Percentiles rank a stretch among this genome's conserved stretches.
Conservation (phyloP, 2,888 invertebrate species). For the Phalera bucephala region DNA sequence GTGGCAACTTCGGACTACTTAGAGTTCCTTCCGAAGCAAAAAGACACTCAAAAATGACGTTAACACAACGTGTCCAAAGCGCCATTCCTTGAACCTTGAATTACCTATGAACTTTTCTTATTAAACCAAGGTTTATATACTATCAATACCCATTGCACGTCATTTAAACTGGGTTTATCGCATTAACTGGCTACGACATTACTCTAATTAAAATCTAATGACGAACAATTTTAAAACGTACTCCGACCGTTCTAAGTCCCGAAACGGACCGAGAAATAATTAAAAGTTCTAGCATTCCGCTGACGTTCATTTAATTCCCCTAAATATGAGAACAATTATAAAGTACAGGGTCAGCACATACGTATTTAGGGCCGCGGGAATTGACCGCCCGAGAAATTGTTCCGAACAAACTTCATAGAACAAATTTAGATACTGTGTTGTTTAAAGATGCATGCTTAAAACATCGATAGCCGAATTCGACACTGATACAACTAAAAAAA, state of each 20-base stretch:
- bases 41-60: no score
- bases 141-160: no score
- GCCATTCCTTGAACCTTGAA: no score
- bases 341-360: conserved; percentile 46
- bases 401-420: background rate
- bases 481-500: no score
- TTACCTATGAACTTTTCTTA: no score
- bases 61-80: no score
- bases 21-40: no score
- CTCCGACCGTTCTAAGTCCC: conserved; percentile 22
- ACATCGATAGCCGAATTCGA: no score
- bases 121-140: no score
- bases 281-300: conserved; percentile 45
- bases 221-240: conserved; percentile 30
- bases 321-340: conserved; percentile 43
- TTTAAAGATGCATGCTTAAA: no score
- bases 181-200: background rate
- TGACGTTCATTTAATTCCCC: conserved; percentile 48
- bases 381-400: background rate
- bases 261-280: conserved; percentile 40
- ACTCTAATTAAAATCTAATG: conserved; percentile 7
- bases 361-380: conserved; percentile 26
- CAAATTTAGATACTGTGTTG: background rate
- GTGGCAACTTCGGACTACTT: no score
- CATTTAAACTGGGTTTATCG: no score